Conservation (phyloP, 1,140 invertebrate species). For the Batillaria attramentaria region DNA sequence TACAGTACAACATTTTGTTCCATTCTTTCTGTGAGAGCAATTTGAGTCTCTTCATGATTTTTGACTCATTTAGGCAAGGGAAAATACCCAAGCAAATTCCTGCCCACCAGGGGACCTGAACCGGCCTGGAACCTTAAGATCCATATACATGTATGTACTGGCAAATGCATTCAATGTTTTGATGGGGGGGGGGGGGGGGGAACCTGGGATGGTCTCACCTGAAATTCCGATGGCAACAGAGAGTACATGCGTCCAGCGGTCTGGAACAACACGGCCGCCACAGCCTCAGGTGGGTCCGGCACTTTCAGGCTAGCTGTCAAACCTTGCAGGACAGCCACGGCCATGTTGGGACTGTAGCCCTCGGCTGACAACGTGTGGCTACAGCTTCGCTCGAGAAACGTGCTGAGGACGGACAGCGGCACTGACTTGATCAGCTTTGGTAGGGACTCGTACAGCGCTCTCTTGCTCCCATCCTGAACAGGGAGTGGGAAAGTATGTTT, state of each 20-base stretch:
- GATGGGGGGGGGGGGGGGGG: no score
- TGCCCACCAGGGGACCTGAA: no score
- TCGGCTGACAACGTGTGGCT: conserved; percentile 10
- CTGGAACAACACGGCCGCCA: conserved; percentile 50
- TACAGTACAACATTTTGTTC: background rate
- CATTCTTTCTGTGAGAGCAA: no score
- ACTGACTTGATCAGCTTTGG: conserved; percentile 45
- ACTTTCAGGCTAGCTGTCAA: conserved; percentile 54
- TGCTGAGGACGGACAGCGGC: conserved; percentile 40
- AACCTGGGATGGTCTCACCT: conserved; percentile 26
- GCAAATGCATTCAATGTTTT: background rate
- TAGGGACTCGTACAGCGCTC: conserved; percentile 31
- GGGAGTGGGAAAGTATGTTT: background rate
- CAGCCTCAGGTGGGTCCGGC: conserved; percentile 58
- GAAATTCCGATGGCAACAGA: conserved; percentile 13
- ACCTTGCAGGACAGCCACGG: conserved; percentile 51
- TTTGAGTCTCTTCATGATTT: no score
- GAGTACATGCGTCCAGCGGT: conserved; percentile 46
- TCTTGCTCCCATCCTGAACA: conserved; percentile 33
- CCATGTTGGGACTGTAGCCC: conserved; percentile 17
- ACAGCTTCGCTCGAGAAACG: conserved; percentile 48
- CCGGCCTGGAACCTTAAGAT: no score
- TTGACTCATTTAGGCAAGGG: no score
- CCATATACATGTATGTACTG: background rate
- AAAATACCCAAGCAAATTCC: no score